Conservation (phyloP, 1,140 invertebrate genomes). For the Hycleus phaleratus region DNA sequence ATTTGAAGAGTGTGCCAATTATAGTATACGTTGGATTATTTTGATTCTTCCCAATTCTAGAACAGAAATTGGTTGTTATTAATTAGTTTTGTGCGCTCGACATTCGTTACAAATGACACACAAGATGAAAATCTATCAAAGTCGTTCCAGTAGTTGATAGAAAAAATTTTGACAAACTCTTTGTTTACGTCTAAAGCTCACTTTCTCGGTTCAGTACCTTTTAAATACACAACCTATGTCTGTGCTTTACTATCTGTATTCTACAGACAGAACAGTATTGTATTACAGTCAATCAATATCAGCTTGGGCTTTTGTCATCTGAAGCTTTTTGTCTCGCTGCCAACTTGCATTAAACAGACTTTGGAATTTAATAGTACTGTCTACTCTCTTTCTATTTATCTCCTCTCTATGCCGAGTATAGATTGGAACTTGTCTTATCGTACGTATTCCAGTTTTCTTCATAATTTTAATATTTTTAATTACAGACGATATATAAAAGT, state of each 20-base stretch:
- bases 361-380: slow-evolving; percentile 9
- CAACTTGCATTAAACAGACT: slow-evolving; percentile 21
- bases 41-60: neutral
- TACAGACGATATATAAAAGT: slow-evolving; percentile 21
- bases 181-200: slow-evolving; percentile 15
- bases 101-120: slow-evolving; percentile 5
- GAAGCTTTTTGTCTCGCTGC: slow-evolving; percentile 21
- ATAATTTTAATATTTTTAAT: slow-evolving; percentile 8
- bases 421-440: no score
- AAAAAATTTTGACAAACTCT: slow-evolving; percentile 9
- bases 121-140: neutral
- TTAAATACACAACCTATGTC: slow-evolving; percentile 16
- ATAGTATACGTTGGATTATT: no score
- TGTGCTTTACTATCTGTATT: slow-evolving; percentile 13
- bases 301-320: slow-evolving; percentile 17
- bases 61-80: neutral
- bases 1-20: no score
- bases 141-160: neutral
- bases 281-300: slow-evolving; percentile 23
- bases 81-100: neutral
- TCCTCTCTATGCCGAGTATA: no score
- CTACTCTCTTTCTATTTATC: neutral
- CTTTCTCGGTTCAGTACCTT: slow-evolving; percentile 19
- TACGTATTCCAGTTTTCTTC: no score
- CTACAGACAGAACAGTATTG: slow-evolving; percentile 17